These are phyloP conservation scores for Festucalex cinctus DNA, from an alignment of 2,113 vertebrate genomes.

Conservation along the genomic window DNA sequence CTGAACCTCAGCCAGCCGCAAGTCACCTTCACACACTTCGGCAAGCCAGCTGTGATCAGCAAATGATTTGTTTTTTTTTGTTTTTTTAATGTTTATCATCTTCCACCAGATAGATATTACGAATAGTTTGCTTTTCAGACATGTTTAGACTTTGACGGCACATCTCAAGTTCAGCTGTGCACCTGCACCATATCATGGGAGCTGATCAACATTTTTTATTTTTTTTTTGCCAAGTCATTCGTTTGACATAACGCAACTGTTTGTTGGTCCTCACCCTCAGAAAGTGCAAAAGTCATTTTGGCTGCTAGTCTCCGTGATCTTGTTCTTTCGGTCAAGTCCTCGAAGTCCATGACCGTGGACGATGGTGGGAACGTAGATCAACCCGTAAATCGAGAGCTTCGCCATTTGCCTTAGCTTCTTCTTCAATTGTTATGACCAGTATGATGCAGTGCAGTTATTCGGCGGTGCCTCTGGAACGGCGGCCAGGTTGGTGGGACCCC, in stretches of 20 bases:
- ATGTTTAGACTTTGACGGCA: not conserved
- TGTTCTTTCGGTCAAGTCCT: too few relatives aligned
- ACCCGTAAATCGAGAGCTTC: too few relatives aligned
- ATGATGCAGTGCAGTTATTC: not conserved
- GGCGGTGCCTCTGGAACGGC: too few relatives aligned
- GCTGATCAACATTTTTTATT: too few relatives aligned
- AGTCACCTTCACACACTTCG: not conserved
- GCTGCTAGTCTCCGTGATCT: too few relatives aligned
- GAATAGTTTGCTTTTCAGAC: not conserved
- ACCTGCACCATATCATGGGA: not conserved
- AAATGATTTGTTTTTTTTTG: not conserved
- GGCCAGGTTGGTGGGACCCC: too few relatives aligned
- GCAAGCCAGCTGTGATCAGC: not conserved
- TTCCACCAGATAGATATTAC: not conserved
- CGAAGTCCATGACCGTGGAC: too few relatives aligned
- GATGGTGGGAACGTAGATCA: too few relatives aligned
- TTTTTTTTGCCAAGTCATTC: too few relatives aligned
- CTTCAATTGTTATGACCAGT: not conserved
- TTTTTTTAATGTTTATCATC: not conserved
- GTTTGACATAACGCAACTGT: not conserved
- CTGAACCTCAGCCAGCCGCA: slow-evolving; percentile 15
- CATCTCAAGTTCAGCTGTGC: not conserved
- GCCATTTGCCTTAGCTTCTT: too few relatives aligned
- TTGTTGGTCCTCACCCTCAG: too few relatives aligned
- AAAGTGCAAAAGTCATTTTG: too few relatives aligned